A percentile compares a stretch with the other conserved stretches of the same genome.
phyloP scores from a whole-genome alignment of 2,113 vertebrate genomes.

The Protomyctophum bolini region DNA sequence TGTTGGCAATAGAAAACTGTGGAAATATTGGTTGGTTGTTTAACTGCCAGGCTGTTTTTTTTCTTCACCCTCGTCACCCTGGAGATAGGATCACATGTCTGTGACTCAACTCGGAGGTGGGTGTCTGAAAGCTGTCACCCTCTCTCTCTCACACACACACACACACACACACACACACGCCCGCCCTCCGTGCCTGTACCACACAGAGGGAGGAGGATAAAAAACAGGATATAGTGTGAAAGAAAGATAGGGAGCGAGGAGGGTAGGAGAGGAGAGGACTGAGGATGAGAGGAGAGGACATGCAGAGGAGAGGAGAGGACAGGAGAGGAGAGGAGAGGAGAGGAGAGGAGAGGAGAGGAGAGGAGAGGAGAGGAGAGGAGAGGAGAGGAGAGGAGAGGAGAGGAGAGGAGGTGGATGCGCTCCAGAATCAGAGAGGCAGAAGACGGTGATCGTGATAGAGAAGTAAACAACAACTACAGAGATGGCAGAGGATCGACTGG shows the following conservation, averaged over 20 bases:
- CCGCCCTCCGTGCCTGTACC: conserved; percentile 34
- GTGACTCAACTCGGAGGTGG: conserved; percentile 77
- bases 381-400: no score
- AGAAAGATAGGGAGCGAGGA: conserved; percentile 13
- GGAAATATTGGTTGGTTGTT: no score
- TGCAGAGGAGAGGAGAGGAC: conserved; percentile 50
- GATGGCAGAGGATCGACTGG: no score
- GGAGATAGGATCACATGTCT: conserved; percentile 75
- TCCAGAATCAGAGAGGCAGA: no score
- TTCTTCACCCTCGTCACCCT: conserved; percentile 66
- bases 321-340: conserved; percentile 7
- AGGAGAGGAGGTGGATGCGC: no score
- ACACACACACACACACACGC: no score
- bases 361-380: conserved; percentile 18
- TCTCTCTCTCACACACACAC: conserved; percentile 59
- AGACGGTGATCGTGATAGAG: no score
- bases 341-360: conserved; percentile 22
- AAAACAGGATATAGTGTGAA: not conserved
- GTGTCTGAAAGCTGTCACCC: conserved; percentile 76
- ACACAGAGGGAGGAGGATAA: conserved; percentile 53
- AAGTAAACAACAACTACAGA: no score
- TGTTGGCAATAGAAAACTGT: no score
- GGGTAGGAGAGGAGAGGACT: conserved; percentile 51
- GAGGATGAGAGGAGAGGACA: conserved; percentile 48
- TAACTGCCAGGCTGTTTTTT: conserved; percentile 61